Evolutionary conservation across 2,113 vertebrate species (phyloP), one percentile per base, ranked within the genome.

Genomic region (Ceuthmochares aereus): DNA sequence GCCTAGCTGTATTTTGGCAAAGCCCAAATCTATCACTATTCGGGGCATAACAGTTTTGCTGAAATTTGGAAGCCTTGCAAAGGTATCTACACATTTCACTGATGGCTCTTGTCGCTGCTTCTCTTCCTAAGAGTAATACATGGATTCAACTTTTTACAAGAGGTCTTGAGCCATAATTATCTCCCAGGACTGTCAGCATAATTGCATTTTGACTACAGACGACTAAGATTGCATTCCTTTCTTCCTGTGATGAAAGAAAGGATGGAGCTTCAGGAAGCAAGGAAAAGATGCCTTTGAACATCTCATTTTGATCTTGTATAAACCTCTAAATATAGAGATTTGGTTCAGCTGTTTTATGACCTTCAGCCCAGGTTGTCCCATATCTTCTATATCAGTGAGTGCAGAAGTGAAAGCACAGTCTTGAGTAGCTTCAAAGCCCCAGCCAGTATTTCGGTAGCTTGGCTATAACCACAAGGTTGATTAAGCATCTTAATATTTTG

Each of bases 1-100:
- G 82, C 95, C 96, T 93, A 93, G 93, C 81, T 97, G 87, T 81
- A 89, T 95, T 97, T 92, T 97, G 96, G 97, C 94, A 94, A 97
- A 95, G 68, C 42, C 30, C 84, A 75, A 97, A 76, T 72, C 87
- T 95, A 81, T 70, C 47, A 94, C 95, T 97, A 93, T 96, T 97
- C 89, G 91, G 89, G 90, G 55, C 84, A 77, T 80, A 95, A 94
- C 77, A 83, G 84, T 93, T 96, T 90, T 76, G 59, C 42, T 97
- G 89, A 96, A 97, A 97, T 97, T 95, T 97, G 87, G 54, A 97
- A 96, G 67, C 32, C 80, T 92, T 95, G 86, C 60, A 97, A 87
- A 96, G 94, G 29, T 88, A 96, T 90, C 77, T 86, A 75, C 91
- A 94, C 54, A 4, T 90, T 95, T 96, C 80, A 86, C 27, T 94